phyloP scores from a whole-genome alignment of 2,113 vertebrate species.

The rabbit (Oryctolagus cuniculus) region DNA sequence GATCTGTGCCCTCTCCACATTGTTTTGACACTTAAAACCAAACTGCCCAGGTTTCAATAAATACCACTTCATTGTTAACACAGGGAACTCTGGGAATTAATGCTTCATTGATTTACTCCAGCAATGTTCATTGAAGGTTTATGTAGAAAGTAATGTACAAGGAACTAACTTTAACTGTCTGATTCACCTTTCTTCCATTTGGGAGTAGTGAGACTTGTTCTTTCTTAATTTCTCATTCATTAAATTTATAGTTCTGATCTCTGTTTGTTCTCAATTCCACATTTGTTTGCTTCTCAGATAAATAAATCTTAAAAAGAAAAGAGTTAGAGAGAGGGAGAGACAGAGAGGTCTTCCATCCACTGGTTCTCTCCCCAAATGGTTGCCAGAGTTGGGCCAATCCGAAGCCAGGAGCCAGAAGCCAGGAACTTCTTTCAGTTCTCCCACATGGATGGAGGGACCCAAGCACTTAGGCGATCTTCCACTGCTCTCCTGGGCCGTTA shows the following conservation, averaged over 20 bases:
- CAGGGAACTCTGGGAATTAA: constrained; percentile 12
- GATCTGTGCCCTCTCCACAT: constrained; percentile 10
- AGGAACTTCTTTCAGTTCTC: no score
- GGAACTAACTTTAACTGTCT: constrained; percentile 29
- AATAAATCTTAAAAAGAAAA: no score
- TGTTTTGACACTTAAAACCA: neutral
- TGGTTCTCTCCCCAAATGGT: no score
- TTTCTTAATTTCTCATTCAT: constrained; percentile 20
- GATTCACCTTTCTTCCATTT: constrained; percentile 44
- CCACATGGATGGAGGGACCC: no score
- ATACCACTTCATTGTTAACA: neutral
- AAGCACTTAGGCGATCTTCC: no score
- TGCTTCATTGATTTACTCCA: neutral
- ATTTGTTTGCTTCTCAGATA: no score
- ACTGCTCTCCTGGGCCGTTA: no score
- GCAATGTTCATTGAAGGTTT: constrained; percentile 12
- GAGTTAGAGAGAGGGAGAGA: no score
- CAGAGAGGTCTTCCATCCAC: no score
- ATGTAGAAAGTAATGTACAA: neutral
- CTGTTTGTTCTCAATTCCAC: constrained; percentile 13
- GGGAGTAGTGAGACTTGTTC: neutral
- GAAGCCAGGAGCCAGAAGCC: no score
- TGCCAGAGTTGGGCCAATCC: no score
- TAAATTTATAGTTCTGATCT: constrained; percentile 39
- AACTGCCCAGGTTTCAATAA: neutral